phyloP scores from a whole-genome alignment of 2,888 invertebrate species.

The Julus scandinavius region DNA sequence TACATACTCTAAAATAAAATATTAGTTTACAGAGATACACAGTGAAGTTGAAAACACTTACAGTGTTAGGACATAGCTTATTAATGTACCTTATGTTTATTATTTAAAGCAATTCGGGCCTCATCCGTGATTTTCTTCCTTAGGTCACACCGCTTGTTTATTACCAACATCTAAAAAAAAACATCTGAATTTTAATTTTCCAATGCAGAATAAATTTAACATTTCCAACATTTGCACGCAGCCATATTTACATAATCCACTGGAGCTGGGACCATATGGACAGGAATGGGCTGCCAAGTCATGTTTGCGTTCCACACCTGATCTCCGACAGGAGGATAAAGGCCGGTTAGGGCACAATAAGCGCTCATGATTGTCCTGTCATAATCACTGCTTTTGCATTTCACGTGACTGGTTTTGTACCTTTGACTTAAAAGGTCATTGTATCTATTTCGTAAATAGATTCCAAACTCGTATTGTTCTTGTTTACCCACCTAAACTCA shows the following conservation, averaged over 20 bases:
- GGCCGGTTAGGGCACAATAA: slow-evolving; percentile 16
- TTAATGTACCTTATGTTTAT: background rate
- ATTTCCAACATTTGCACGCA: background rate
- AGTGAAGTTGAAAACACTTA: background rate
- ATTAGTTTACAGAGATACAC: background rate
- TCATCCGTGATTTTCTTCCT: background rate
- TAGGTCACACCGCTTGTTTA: background rate
- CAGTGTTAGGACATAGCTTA: background rate
- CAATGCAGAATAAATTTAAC: background rate
- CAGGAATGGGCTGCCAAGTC: slow-evolving; percentile 49
- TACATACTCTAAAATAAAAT: background rate
- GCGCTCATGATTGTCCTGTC: slow-evolving; percentile 34
- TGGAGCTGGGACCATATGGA: slow-evolving; percentile 27
- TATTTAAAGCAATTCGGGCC: slow-evolving; percentile 6
- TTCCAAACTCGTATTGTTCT: background rate
- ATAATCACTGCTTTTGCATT: slow-evolving; percentile 47
- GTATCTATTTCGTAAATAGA: slow-evolving; percentile 26
- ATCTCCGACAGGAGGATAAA: background rate
- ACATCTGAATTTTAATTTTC: background rate
- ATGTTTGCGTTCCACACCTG: slow-evolving; percentile 41
- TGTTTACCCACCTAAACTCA: background rate
- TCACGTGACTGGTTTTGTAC: background rate
- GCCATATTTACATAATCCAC: slow-evolving; percentile 43
- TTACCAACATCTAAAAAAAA: background rate
- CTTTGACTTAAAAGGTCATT: background rate